Base-by-base conservation (phyloP, 2,797 vertebrate genomes). In the Gobio occitaniae region DNA sequence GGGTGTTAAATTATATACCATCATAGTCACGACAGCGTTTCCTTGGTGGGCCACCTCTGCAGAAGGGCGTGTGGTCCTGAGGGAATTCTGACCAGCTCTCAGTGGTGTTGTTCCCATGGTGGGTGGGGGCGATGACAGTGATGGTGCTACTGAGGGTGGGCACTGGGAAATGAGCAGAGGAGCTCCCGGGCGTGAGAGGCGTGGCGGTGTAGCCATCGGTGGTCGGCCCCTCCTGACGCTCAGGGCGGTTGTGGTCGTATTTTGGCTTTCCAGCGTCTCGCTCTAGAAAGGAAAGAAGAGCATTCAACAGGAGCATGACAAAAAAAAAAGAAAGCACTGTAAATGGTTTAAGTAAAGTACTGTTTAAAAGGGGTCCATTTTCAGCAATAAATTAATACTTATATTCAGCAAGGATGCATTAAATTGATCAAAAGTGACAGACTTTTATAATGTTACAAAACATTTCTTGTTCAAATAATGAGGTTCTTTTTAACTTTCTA, bases 1-100 rank as follows among this genome's bases (percentile, higher is more conserved):
- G 32, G 4, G 3, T 36, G 47, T 9, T 9, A 6, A 17, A 41
- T 6, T 36, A 8, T 5, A 15, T 95, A 99, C 98, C 98, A 81
- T 99, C 97, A 90, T 99, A 99, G 92, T 99, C 98, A 84, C 98
- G 95, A 91, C 98, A 99, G 61, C 98, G 95, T 89, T 99, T 99
- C 92, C 99, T 97, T 84, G 94, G 96, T 85, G 96, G 96, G 0
- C 95, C 96, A 4, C 94, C 96, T 91, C 97, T 95, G 70, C 89
- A 94, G 15, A 98, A 99, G 13, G 96, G 95, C 74, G 95, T 95
- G 47, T 96, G 97, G 80, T 98, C 97, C 78, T 97, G 96, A 85
- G 93, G 96, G 90, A 99, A 99, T 86, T 98, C 97, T 0, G 97
- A 97, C 98, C 98, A 99, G 84, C 97, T 99, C 94, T 99, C 98